Conservation (phyloP, 2,888 invertebrate genomes). For the Drosophila trichaetosa region DNA sequence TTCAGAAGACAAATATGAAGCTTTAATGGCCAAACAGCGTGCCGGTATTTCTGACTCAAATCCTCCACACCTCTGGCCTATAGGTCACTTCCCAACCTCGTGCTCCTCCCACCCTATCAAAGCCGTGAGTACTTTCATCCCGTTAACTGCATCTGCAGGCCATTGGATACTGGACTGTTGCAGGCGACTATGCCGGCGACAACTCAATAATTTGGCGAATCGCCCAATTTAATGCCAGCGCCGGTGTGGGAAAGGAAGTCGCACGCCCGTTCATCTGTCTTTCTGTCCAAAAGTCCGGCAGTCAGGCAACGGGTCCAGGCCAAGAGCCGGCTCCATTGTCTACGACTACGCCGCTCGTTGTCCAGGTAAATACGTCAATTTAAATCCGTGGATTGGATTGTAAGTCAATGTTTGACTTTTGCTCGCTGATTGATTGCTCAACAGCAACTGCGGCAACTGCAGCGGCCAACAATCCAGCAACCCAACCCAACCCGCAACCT, state of each 20-base stretch:
- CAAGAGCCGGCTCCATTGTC: slow-evolving; percentile 49
- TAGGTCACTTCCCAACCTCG: not conserved
- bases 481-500: slow-evolving; percentile 18
- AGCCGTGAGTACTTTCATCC: slow-evolving; percentile 22
- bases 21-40: slow-evolving; percentile 85
- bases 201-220: slow-evolving; percentile 79
- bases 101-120: not conserved
- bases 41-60: slow-evolving; percentile 47
- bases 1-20: slow-evolving; percentile 85
- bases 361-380: slow-evolving; percentile 83
- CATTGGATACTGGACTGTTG: slow-evolving; percentile 43
- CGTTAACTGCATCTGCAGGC: slow-evolving; percentile 52
- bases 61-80: slow-evolving; percentile 40
- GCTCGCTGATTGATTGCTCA: slow-evolving; percentile 84
- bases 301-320: slow-evolving; percentile 20
- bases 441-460: slow-evolving; percentile 61
- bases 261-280: slow-evolving; percentile 1
- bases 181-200: slow-evolving; percentile 48
- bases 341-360: slow-evolving; percentile 50
- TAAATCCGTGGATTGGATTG: slow-evolving; percentile 84
- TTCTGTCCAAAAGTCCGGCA: not conserved
- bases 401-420: slow-evolving; percentile 84
- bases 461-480: slow-evolving; percentile 42
- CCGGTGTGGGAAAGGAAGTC: slow-evolving; percentile 47
- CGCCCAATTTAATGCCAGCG: slow-evolving; percentile 75